Conservation (phyloP, 2,113 vertebrate species). For the Rhabdomys dilectus region DNA sequence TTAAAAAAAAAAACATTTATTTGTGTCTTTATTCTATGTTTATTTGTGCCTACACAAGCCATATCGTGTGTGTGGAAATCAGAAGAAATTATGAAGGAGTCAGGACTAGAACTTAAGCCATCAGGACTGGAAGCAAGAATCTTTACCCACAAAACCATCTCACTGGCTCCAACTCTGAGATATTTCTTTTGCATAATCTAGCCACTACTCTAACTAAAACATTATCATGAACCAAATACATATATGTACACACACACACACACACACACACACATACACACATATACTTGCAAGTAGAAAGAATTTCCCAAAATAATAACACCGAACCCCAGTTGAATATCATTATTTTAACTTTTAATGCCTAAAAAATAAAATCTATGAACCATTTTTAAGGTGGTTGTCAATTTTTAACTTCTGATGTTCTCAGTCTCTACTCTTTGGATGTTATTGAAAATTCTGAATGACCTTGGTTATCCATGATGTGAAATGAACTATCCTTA, state of each 20-base stretch:
- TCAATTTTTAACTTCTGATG: conserved; percentile 74
- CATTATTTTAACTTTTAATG: conserved; percentile 57
- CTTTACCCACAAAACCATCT: background rate
- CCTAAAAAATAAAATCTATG: conserved; percentile 24
- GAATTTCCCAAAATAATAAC: background rate
- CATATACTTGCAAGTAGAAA: background rate
- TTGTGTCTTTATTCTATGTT: background rate
- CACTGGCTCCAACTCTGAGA: background rate
- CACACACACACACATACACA: background rate
- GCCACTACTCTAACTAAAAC: background rate
- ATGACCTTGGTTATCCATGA: conserved; percentile 89
- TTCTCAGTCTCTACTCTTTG: conserved; percentile 67
- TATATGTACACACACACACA: background rate
- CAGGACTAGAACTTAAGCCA: background rate
- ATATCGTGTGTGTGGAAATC: background rate
- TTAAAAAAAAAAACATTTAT: background rate
- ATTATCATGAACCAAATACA: background rate
- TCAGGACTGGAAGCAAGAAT: background rate
- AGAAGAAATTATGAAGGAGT: background rate
- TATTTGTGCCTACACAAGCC: background rate
- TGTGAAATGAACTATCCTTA: conserved; percentile 85
- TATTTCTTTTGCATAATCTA: background rate
- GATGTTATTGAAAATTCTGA: conserved; percentile 72
- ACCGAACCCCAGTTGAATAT: background rate
- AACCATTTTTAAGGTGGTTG: conserved; percentile 65